Conservation (phyloP, 2,113 vertebrate species). For the Chlorocebus sabaeus region DNA sequence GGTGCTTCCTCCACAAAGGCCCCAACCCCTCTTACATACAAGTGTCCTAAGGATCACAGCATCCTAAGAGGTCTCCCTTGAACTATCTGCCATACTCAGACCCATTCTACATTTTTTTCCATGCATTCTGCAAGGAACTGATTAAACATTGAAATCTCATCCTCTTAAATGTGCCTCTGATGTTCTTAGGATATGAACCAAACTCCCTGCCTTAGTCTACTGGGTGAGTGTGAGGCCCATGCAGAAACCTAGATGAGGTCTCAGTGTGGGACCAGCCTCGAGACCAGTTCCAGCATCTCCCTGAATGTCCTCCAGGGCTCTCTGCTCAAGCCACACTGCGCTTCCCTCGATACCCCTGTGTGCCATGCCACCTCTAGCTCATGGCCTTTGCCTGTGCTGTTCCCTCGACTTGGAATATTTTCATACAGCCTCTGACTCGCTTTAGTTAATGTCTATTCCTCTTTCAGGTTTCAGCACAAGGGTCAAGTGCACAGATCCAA, state of each 20-base stretch:
- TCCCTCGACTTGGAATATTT: not conserved
- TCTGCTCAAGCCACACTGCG: rapidly evolving
- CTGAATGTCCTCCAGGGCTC: not conserved
- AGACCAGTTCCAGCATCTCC: rapidly evolving
- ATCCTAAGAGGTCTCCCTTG: not conserved
- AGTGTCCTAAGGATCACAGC: not conserved
- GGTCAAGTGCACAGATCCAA: rapidly evolving
- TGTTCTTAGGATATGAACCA: not conserved
- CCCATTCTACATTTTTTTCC: rapidly evolving
- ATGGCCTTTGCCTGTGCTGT: not conserved
- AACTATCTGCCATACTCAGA: not conserved
- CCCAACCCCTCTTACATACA: not conserved
- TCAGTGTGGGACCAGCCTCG: not conserved
- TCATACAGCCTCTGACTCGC: rapidly evolving
- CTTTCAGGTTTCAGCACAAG: not conserved
- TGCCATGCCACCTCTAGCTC: rapidly evolving
- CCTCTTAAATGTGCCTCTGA: not conserved
- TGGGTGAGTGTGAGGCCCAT: rapidly evolving
- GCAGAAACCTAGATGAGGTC: not conserved
- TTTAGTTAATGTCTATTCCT: not conserved
- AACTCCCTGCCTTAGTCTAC: not conserved
- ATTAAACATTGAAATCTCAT: not conserved
- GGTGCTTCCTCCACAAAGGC: not conserved
- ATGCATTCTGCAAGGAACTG: not conserved
- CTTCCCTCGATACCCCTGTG: rapidly evolving